Evolutionary conservation across 92 coral and sea anemone genomes (phyloP).

Genomic region (Porites evermanni): DNA sequence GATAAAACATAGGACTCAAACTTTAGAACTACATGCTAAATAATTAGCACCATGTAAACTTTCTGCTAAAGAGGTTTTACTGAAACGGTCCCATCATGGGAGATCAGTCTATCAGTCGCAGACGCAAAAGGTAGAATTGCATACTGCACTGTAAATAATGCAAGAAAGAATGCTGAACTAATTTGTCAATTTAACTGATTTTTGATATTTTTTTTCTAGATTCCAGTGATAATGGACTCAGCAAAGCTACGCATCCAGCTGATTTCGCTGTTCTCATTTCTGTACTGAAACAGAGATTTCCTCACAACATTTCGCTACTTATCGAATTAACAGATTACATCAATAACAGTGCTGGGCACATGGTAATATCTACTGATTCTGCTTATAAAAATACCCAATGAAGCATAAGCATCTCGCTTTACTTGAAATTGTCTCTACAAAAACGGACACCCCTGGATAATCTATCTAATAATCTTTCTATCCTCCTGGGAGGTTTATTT

Average conservation of each 20-base stretch:
- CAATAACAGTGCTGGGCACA: too few relatives aligned
- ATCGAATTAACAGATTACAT: too few relatives aligned
- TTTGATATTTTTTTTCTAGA: too few relatives aligned
- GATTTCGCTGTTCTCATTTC: constrained; percentile 33
- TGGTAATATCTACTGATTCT: too few relatives aligned
- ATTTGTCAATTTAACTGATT: too few relatives aligned
- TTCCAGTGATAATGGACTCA: background rate
- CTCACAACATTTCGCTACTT: constrained; percentile 2
- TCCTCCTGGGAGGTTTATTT: too few relatives aligned
- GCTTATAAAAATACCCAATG: too few relatives aligned
- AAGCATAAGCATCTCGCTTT: too few relatives aligned
- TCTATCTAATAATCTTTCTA: too few relatives aligned
- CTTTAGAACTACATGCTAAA: background rate
- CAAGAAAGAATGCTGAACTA: background rate
- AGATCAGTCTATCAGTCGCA: background rate
- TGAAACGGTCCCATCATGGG: background rate
- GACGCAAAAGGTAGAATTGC: background rate
- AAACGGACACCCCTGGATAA: too few relatives aligned
- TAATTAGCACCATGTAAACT: background rate
- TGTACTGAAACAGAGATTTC: constrained; percentile 13
- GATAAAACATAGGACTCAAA: background rate
- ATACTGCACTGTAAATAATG: background rate
- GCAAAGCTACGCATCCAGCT: background rate
- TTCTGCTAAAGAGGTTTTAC: background rate
- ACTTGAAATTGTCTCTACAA: too few relatives aligned